Evolutionary conservation across 2,888 invertebrate species (phyloP).

Genomic region (Cabera pusaria): DNA sequence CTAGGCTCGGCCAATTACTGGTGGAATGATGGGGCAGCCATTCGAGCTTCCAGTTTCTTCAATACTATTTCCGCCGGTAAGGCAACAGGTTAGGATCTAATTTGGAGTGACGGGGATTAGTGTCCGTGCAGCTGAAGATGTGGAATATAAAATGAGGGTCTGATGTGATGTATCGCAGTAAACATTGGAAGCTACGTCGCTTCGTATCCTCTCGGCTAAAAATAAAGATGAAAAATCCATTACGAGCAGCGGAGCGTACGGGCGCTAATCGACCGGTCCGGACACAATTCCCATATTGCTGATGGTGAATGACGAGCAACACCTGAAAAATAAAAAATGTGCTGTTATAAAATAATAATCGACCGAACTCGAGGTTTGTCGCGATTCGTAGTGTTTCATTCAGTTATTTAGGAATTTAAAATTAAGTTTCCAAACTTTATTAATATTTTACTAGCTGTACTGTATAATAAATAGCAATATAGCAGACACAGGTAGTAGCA

Average conservation of each 20-base stretch:
- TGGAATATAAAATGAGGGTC: conserved; percentile 27
- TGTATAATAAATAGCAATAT: too few relatives aligned
- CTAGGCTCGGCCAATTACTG: conserved; percentile 24
- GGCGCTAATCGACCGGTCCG: conserved; percentile 9
- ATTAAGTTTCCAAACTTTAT: too few relatives aligned
- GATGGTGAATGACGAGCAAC: too few relatives aligned
- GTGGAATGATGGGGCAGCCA: conserved; percentile 22
- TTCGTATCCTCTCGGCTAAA: conserved; percentile 8
- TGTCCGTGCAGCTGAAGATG: conserved; percentile 17
- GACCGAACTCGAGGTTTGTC: too few relatives aligned
- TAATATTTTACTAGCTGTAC: too few relatives aligned
- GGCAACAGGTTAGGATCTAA: conserved; percentile 4
- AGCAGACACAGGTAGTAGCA: too few relatives aligned
- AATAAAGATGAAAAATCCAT: conserved; percentile 19
- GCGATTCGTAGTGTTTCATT: too few relatives aligned
- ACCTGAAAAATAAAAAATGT: too few relatives aligned
- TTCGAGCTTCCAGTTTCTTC: too few relatives aligned
- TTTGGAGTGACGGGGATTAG: conserved; percentile 5
- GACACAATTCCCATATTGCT: conserved; percentile 2
- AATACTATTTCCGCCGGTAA: conserved; percentile 10
- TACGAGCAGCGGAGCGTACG: conserved; percentile 8
- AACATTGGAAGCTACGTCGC: conserved; percentile 22
- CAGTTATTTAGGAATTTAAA: too few relatives aligned
- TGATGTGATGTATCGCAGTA: conserved; percentile 28
- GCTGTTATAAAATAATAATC: too few relatives aligned